phyloP scores from a whole-genome alignment of 2,888 invertebrate species.

The Seira sanloemensis region DNA sequence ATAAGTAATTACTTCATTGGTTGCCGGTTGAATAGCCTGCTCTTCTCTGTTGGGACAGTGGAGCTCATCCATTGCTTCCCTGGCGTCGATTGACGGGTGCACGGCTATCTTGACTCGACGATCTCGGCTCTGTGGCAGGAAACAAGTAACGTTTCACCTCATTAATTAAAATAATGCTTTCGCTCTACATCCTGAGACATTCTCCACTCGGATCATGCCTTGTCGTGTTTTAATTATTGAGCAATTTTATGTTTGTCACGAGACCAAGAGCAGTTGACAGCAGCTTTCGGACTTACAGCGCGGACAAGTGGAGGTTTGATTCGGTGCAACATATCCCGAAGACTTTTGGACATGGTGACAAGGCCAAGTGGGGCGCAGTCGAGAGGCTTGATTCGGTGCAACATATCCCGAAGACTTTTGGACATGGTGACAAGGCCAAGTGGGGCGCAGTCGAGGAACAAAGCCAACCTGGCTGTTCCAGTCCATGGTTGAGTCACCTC shows the following conservation, averaged over 20 bases:
- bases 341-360: conserved; percentile 67
- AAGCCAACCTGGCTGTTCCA: conserved; percentile 79
- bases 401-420: conserved; percentile 69
- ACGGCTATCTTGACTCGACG: conserved; percentile 70
- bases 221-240: too few species aligned
- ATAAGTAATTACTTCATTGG: conserved; percentile 76
- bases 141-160: background rate
- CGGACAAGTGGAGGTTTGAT: conserved; percentile 68
- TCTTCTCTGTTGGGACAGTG: conserved; percentile 71
- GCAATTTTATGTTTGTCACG: too few species aligned
- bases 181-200: background rate
- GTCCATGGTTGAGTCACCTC: conserved; percentile 79
- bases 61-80: conserved; percentile 72
- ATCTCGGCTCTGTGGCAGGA: conserved; percentile 68
- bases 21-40: conserved; percentile 76
- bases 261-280: background rate
- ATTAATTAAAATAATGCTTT: too few species aligned
- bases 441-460: conserved; percentile 82
- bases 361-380: conserved; percentile 82
- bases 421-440: conserved; percentile 77
- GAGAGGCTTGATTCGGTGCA: conserved; percentile 75
- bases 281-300: conserved; percentile 57
- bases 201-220: too few species aligned
- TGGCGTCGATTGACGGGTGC: conserved; percentile 69
- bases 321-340: conserved; percentile 69